Evolutionary conservation across 1,140 invertebrate genomes (phyloP).

Genomic region (Tetramorium parvispinum): DNA sequence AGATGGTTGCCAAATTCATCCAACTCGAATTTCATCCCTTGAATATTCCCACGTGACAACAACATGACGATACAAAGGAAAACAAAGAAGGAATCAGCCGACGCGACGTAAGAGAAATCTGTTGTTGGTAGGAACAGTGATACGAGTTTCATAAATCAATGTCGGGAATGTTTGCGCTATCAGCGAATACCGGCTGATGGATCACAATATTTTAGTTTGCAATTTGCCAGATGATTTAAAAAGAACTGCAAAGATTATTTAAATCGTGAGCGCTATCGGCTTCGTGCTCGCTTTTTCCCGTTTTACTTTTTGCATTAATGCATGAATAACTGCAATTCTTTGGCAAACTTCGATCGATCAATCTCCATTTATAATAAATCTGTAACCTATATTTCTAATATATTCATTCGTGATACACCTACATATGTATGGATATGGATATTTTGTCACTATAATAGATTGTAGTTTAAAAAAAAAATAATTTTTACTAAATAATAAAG

Average conservation of each 20-base stretch:
- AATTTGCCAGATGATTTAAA: constrained; percentile 32
- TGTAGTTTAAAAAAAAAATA: neutral
- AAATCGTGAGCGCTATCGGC: constrained; percentile 1
- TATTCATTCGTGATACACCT: neutral
- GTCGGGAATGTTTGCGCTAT: constrained; percentile 18
- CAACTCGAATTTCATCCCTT: constrained; percentile 32
- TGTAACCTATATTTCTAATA: neutral
- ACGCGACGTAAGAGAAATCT: neutral
- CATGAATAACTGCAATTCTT: neutral
- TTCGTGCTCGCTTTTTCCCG: neutral
- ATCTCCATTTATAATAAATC: neutral
- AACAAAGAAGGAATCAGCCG: constrained; percentile 20
- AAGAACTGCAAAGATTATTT: constrained; percentile 34
- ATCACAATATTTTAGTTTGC: constrained; percentile 48
- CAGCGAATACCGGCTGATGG: constrained; percentile 42
- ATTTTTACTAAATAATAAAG: neutral
- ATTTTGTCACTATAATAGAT: neutral
- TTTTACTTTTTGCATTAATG: neutral
- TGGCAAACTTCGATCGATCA: neutral
- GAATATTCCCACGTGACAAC: constrained; percentile 25
- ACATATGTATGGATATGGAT: neutral
- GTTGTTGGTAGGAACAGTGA: neutral
- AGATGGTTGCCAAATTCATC: constrained; percentile 45
- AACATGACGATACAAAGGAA: constrained; percentile 8
- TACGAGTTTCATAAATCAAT: constrained; percentile 57